phyloP scores from a whole-genome alignment of 2,113 vertebrate species.

The Ptilonorhynchus violaceus region DNA sequence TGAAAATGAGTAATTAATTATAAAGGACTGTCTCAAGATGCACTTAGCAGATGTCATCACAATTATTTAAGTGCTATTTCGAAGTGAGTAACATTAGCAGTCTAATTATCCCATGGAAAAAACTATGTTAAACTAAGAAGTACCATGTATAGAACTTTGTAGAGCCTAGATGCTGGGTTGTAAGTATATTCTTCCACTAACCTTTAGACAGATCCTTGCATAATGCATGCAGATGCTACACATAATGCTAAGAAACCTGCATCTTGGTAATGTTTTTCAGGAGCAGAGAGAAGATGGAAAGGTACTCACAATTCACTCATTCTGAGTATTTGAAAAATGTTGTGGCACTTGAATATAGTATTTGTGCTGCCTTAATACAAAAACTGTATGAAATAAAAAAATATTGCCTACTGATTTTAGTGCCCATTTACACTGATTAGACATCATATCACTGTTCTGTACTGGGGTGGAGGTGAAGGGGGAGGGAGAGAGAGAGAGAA shows the following conservation, averaged over 20 bases:
- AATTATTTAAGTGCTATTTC: conserved; percentile 35
- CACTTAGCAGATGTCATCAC: conserved; percentile 50
- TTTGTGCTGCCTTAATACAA: neutral
- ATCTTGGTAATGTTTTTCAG: neutral
- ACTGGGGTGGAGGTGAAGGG: fast-evolving
- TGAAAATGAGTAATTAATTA: conserved; percentile 61
- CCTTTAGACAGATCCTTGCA: neutral
- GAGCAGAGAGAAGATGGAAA: neutral
- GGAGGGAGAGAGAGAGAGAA: no score
- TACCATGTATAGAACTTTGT: neutral
- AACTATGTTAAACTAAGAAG: neutral
- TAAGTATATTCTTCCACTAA: neutral
- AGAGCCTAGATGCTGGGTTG: neutral
- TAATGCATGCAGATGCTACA: neutral
- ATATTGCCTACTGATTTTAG: neutral
- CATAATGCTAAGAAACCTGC: neutral
- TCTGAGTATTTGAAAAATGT: neutral
- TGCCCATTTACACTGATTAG: neutral
- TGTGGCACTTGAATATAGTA: neutral
- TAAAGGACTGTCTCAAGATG: conserved; percentile 45
- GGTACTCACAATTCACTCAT: neutral
- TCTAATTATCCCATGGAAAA: conserved; percentile 13
- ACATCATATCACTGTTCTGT: neutral
- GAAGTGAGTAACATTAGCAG: conserved; percentile 19
- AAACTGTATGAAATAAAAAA: neutral